Conservation (phyloP, 2,797 vertebrate species). For the Sebastes taczanowskii region DNA sequence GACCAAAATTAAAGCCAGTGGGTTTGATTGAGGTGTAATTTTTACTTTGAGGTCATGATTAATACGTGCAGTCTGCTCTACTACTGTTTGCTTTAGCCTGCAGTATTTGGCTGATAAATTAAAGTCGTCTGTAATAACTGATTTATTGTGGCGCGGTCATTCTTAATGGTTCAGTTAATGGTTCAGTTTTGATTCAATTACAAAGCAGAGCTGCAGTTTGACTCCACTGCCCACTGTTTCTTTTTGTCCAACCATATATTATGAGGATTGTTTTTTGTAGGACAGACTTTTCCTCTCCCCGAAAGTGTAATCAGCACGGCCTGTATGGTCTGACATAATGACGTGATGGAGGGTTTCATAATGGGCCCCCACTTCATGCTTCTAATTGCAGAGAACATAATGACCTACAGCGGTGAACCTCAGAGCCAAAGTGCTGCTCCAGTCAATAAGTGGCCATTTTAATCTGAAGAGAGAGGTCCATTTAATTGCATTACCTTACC, state of each 20-base stretch:
- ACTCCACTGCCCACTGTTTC: conserved; percentile 12
- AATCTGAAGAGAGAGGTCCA: conserved; percentile 56
- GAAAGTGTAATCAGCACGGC: conserved; percentile 38
- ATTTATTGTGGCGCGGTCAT: conserved; percentile 25
- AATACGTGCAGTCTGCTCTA: background rate
- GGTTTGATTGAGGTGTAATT: background rate
- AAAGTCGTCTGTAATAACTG: conserved; percentile 23
- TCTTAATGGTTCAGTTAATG: conserved; percentile 38
- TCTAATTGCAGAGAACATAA: conserved; percentile 72
- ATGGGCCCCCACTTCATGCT: conserved; percentile 64
- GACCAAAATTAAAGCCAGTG: background rate
- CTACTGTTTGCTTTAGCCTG: conserved; percentile 10
- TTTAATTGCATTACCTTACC: conserved; percentile 43
- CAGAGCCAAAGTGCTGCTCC: conserved; percentile 64
- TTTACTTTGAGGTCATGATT: background rate
- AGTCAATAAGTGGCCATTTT: conserved; percentile 75
- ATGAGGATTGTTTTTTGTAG: conserved; percentile 3
- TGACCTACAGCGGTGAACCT: conserved; percentile 59
- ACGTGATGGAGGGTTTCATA: conserved; percentile 66
- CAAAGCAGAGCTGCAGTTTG: conserved; percentile 20
- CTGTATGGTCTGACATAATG: conserved; percentile 50
- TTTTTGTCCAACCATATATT: conserved; percentile 8
- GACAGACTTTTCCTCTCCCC: background rate
- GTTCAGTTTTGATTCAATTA: conserved; percentile 46
- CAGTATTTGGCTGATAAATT: conserved; percentile 42